Evolutionary conservation across 2,113 vertebrate genomes (phyloP), one percentile per base, ranked within the genome.

Genomic region (Etia nguti): DNA sequence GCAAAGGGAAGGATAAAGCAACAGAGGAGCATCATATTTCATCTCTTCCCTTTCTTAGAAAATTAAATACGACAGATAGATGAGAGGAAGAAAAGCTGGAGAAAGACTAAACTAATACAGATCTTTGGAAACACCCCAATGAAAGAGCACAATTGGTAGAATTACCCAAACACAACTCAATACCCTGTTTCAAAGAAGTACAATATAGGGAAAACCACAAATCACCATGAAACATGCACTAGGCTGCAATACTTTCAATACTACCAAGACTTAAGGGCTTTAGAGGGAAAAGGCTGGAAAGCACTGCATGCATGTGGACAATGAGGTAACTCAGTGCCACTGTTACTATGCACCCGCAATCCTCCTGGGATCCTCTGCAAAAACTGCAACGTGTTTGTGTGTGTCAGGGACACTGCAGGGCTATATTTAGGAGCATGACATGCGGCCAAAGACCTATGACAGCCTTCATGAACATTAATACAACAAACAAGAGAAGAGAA

Each of bases 361-460:
- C 89, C 93, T 73, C 75, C 85, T 15, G 90, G 84, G 92, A 92
- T 84, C 82, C 79, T 31, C 34, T 29, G 81, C 77, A 90, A 89
- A 92, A 92, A 83, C 91, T 90, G 93, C 93, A 93, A 93, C 46
- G 89, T 92, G 89, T 91, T 88, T 93, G 89, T 93, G 91, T 91
- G 91, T 91, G 87, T 79, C 41, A 55, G 46, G 18, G 89, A 85
- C 82, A 86, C 85, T 65, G 88, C 24, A 31, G 54, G 50, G 85
- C 93, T 97, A 96, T 95, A 95, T 96, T 96, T 96, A 96, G 96
- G 86, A 81, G 36, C 36, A 88, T 79, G 87, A 91, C 93, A 92
- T 73, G 43, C 10, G 80, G 80, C 90, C 79, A 48, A 22, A 81
- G 86, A 90, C 92, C 87, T 91, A 88, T 88, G 88, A 92, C 94